Base-by-base conservation (phyloP, 1,140 invertebrate species). In the Brachionus koreanus region DNA sequence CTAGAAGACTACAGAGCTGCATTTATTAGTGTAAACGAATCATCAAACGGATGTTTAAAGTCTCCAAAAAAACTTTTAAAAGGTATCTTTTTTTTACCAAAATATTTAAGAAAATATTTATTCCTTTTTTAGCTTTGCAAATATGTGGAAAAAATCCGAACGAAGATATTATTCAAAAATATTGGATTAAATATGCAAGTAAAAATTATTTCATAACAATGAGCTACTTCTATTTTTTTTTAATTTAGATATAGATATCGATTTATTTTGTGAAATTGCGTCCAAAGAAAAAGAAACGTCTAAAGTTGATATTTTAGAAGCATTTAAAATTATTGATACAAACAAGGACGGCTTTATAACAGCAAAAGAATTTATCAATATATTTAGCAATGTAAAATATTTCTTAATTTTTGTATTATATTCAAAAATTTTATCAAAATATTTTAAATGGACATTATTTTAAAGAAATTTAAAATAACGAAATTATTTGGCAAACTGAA, bases 271-370 rank as follows among this genome's bases (percentile, higher is more conserved):
- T 61, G 25, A 79, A 61, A 79, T 79, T 19, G 49, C 76, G 5
- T 13, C 33, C 0, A 10, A 61, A 79, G 76, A 79, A 61, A 33
- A 79, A 61, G 7, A 33, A 12, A 16, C 39, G 0, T 25, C 19
- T 42, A 37, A 65, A 61, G 10, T 29, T 13, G 76, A 79, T 19
- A 10, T 79, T 23, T 19, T 79, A 16, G 1, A 35, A 65, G 76
- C 76, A 5, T 79, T 79, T 61, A 79, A n/a, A 79, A 10, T 52
- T 16, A 61, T 79, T 10, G 76, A 79, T 61, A 39, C 39, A 61
- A 25, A 63, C n/a, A 19, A 5, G 25, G 57, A 79, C 10, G 76
- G 76, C 12, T 79, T 61, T 16, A 79, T 79, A 19, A 39, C 49
- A 35, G 2, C 13, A 5, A 19, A 65, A 9, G 76, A 79, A 25